phyloP scores from a whole-genome alignment of 2,888 invertebrate genomes.

The Baccha elongata region DNA sequence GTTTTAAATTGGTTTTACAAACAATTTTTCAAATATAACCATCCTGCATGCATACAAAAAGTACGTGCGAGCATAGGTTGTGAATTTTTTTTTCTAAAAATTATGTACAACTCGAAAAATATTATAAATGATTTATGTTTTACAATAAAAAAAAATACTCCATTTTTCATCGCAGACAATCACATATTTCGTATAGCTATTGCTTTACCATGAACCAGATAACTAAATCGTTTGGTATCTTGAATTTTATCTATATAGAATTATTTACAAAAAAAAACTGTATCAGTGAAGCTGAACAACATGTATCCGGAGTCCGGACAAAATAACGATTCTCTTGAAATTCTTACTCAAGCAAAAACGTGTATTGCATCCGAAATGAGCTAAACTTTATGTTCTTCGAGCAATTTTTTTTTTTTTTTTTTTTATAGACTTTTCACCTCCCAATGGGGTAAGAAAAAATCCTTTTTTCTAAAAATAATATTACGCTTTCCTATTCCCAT shows the following conservation, averaged over 20 bases:
- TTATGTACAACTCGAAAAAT: too few species aligned
- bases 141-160: background rate
- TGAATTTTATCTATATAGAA: background rate
- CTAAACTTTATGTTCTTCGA: background rate
- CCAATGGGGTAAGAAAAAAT: background rate
- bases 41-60: too few species aligned
- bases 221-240: background rate
- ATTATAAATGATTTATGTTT: background rate
- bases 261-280: background rate
- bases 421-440: background rate
- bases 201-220: background rate
- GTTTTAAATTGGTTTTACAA: too few species aligned
- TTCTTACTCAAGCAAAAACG: background rate
- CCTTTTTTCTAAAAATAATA: background rate
- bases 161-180: background rate
- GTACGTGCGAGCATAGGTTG: too few species aligned
- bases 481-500: background rate
- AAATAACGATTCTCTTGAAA: slow-evolving; percentile 8
- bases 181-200: background rate
- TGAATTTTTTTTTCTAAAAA: too few species aligned
- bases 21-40: too few species aligned
- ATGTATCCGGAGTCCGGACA: background rate
- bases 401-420: too few species aligned
- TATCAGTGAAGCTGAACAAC: background rate
- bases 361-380: slow-evolving; percentile 36